Base-by-base conservation (phyloP, 2,888 invertebrate genomes). In the Lydus trimaculatus region DNA sequence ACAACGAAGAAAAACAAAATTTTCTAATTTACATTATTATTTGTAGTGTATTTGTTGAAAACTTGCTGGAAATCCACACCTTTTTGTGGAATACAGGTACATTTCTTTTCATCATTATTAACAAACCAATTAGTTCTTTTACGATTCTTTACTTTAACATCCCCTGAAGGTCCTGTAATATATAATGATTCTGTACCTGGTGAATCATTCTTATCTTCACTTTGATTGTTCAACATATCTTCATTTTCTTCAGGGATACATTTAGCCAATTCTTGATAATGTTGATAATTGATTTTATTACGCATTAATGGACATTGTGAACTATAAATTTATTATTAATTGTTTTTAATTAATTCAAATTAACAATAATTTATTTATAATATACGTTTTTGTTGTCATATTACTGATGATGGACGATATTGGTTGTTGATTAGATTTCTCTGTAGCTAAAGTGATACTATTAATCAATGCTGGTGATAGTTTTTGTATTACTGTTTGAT, bases 401-500 rank as follows among this genome's bases (percentile, higher is more conserved):
- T 79, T 80, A 6, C 85, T 82, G 4, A 85, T 80, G 36, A 85
- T 69, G 5, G 80, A 76, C 1, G 83, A 80, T 5, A 84, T 64
- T 0, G 82, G 82, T 61, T 79, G 77, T 48, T 76, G 78, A 58
- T 83, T 80, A 31, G 83, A 67, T 71, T 81, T 82, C 58, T 82
- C 83, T n/a, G 85, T 84, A 6, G 84, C 85, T 31, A 85, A 66
- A 39, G 82, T 84, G 63, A 86, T 86, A 69, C 85, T 86, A 66
- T 85, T 85, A 0, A 85, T 84, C 36, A 86, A 72, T 7, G 86
- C 85, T 1, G 85, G 85, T 3, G 85, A 85, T 63, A 86, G 82
- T 84, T 84, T 52, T 79, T 78, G 8, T 83, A 74, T 0, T 11
- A 11, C 13, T 81, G 80, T 81, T 58, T 79, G 73, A 1, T 77